Evolutionary conservation across 2,888 invertebrate genomes (phyloP).

Genomic region (Pelosia muscerda): DNA sequence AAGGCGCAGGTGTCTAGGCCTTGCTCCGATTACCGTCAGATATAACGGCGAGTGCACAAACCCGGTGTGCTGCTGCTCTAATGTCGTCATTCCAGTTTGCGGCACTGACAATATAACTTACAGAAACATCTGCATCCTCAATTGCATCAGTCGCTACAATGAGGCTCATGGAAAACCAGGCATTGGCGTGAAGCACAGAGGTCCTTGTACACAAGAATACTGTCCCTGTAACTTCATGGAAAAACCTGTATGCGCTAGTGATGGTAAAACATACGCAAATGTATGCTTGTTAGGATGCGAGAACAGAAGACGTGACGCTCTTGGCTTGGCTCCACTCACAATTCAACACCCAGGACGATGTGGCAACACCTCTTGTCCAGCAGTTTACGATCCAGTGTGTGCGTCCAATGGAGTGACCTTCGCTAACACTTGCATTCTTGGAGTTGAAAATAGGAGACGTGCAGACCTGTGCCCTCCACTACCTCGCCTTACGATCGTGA

Average conservation of each 20-base stretch:
- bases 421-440: constrained; percentile 52
- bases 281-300: constrained; percentile 54
- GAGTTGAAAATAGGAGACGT: constrained; percentile 50
- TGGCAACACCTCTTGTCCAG: constrained; percentile 48
- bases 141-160: constrained; percentile 47
- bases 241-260: constrained; percentile 54
- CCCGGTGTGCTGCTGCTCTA: constrained; percentile 38
- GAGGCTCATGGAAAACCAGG: constrained; percentile 26
- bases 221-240: constrained; percentile 30
- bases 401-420: constrained; percentile 57
- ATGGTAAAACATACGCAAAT: constrained; percentile 56
- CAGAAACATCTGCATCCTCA: constrained; percentile 56
- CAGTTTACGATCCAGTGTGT: constrained; percentile 54
- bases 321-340: constrained; percentile 37
- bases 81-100: constrained; percentile 54
- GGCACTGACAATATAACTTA: constrained; percentile 61
- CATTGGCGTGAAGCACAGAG: constrained; percentile 38
- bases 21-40: constrained; percentile 15
- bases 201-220: constrained; percentile 47
- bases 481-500: constrained; percentile 32
- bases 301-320: constrained; percentile 46
- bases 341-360: constrained; percentile 50
- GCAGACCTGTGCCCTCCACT: background rate
- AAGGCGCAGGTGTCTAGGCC: constrained; percentile 21
- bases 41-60: constrained; percentile 38